These are phyloP conservation scores for Phylloscopus whistleri DNA, from an alignment of 2,113 vertebrate genomes.

Conservation along the genomic window DNA sequence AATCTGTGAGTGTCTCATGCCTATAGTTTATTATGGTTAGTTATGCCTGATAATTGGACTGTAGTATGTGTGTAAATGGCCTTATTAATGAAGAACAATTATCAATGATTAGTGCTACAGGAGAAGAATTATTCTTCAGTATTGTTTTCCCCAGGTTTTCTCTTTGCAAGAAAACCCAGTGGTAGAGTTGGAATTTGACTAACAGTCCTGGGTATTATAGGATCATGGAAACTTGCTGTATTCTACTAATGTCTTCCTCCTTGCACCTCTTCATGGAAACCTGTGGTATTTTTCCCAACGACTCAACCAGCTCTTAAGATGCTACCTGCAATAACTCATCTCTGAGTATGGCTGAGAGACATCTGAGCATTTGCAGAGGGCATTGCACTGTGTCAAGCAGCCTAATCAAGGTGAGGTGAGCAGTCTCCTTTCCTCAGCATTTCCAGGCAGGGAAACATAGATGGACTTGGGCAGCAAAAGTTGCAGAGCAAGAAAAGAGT, in stretches of 20 bases:
- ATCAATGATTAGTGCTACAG: background rate
- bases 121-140: background rate
- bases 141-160: background rate
- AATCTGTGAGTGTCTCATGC: background rate
- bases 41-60: background rate
- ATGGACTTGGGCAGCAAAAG: background rate
- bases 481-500: slow-evolving; percentile 48
- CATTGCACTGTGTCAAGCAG: background rate
- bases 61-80: background rate
- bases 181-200: background rate
- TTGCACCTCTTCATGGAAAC: background rate
- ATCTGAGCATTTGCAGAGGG: background rate
- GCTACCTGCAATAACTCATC: background rate
- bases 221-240: background rate
- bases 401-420: background rate
- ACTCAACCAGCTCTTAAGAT: background rate
- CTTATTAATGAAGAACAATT: background rate
- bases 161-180: background rate
- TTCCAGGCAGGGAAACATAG: background rate
- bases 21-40: background rate
- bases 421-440: background rate
- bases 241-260: background rate
- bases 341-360: background rate
- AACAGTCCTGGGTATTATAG: background rate
- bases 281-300: background rate